Base-by-base conservation (phyloP, 53 echinoderm and acorn worm genomes). In the Crossaster papposus region DNA sequence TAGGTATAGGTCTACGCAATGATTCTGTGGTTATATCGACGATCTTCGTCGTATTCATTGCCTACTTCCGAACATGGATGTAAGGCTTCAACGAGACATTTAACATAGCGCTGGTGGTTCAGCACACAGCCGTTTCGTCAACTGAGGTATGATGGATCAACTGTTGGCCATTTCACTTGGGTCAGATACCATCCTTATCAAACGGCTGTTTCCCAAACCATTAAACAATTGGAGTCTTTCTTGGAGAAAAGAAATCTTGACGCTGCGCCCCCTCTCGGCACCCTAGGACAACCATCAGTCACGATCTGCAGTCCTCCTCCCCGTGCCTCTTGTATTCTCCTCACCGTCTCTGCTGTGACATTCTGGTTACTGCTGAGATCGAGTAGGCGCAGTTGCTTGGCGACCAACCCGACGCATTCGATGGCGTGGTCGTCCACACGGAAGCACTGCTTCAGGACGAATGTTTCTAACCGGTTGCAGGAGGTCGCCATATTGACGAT, bases 361-460 rank as follows among this genome's bases (percentile, higher is more conserved):
- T 90, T 90, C 33, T 90, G 81, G 87, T 93, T 93, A 82, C 73
- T 78, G 83, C 93, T 93, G 51, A 93, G 73, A 54, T 93, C 90
- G 23, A 93, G 73, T 37, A 90, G 55, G 18, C 73, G 71, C 1
- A 93, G 65, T 17, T 50, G 71, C 73, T 79, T 71, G 30, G 90
- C 86, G 63, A 74, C 36, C 9, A 90, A 75, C 2, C 90, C 90
- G 15, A 93, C 77, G 65, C 86, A 93, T 73, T 90, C 83, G 2
- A 93, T 32, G 54, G 93, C 81, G 32, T 93, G 90, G 17, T 86
- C 65, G 88, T 93, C 93, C 3, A 93, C 33, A 20, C 80, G 79
- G 72, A 90, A 90, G 70, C 93, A 93, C 22, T 90, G 90, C 15
- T 63, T 75, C 17, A 90, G 82, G 2, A 72, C 74, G 70, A 90